Percentiles rank a stretch among this genome's conserved stretches.
Evolutionary conservation across 2,797 vertebrate species (phyloP).

Genomic region (Monodelphis domestica): DNA sequence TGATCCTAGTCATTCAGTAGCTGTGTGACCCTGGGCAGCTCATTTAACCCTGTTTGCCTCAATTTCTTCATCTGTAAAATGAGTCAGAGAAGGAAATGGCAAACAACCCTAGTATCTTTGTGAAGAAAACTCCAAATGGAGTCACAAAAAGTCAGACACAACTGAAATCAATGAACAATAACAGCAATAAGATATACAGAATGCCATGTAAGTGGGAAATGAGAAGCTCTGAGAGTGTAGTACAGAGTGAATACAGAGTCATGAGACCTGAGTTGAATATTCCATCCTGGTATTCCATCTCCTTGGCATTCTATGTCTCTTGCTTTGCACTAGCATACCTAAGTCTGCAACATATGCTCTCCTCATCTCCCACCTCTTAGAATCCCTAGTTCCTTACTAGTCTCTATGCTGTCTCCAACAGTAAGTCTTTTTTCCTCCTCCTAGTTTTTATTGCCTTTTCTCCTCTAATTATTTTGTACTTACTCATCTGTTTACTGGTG

Average conservation of each 20-base stretch:
- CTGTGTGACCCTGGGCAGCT: not conserved
- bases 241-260: not conserved
- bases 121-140: too few relatives aligned
- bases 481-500: not conserved
- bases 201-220: not conserved
- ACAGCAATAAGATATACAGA: not conserved
- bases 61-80: too few relatives aligned
- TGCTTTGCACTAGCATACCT: not conserved
- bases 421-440: not conserved
- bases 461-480: not conserved
- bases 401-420: not conserved
- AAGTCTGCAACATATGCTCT: not conserved
- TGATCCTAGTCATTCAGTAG: not conserved
- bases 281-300: not conserved
- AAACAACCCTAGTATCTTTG: too few relatives aligned
- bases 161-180: too few relatives aligned
- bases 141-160: too few relatives aligned
- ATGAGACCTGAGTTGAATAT: too few relatives aligned
- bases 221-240: not conserved
- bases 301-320: not conserved
- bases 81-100: too few relatives aligned
- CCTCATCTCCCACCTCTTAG: not conserved
- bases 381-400: not conserved
- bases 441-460: not conserved
- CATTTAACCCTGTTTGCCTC: too few relatives aligned